Percentiles rank a stretch among this genome's conserved stretches.
These are phyloP conservation scores for Anas acuta DNA, from an alignment of 2,797 vertebrate genomes.

Conservation along the genomic window DNA sequence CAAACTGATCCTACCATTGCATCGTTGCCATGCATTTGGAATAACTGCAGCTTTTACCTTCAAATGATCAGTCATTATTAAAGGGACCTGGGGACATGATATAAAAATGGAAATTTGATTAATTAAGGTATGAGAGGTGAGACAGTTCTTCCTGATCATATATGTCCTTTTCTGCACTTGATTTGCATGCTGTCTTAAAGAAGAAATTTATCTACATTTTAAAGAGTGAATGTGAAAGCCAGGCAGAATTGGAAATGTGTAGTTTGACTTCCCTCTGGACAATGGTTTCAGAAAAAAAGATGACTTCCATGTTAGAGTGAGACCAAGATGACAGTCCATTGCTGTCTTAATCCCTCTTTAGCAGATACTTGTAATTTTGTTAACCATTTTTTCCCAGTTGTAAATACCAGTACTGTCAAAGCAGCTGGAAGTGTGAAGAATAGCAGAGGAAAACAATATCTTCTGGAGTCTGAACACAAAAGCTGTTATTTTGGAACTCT, in stretches of 20 bases:
- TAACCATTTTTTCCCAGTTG: constrained; percentile 19
- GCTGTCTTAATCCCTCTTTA: neutral
- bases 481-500: constrained; percentile 44
- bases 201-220: neutral
- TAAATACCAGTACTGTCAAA: constrained; percentile 33
- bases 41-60: neutral
- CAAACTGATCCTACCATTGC: neutral
- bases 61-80: neutral
- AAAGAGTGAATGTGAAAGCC: neutral
- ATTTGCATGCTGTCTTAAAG: neutral
- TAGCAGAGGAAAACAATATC: neutral
- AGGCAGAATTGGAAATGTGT: neutral
- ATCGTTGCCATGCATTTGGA: neutral
- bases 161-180: neutral
- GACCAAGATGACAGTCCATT: neutral
- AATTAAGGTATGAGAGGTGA: neutral
- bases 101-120: neutral
- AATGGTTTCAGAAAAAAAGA: neutral
- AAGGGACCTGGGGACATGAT: neutral
- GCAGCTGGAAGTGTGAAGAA: neutral
- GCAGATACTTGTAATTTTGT: constrained; percentile 39
- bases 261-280: neutral
- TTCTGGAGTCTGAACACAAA: constrained; percentile 22
- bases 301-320: neutral
- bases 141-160: neutral